Evolutionary conservation across 2,888 invertebrate species (phyloP), one percentile per base, ranked within the genome.

Genomic region (Serripes groenlandicus): DNA sequence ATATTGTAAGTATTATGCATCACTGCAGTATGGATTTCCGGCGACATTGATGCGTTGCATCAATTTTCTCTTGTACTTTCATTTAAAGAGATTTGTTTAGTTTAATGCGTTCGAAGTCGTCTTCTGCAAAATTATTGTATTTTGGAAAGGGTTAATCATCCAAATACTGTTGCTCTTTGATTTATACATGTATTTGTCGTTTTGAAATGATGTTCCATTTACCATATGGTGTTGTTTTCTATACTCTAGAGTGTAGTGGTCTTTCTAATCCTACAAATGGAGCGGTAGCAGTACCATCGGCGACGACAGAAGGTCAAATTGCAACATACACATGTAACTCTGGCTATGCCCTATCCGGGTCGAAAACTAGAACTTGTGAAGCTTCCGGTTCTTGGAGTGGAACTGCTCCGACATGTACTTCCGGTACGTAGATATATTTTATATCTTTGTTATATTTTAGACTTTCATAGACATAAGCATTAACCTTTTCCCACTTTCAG

Each of bases 301-400:
- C 23, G 42, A 66, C 81, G 0, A 52, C 71, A 18, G 77, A 74
- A 5, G 81, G 70, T 7, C 69, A 80, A 9, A 74, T 30, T 21
- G 78, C 83, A 4, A 64, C 75, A 0, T 86, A 83, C 70, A 73
- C 83, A 2, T 86, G 86, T 71, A 42, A 72, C 37, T 54, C 26
- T 5, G 83, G 83, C 11, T 86, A 81, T 72, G 69, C 73, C 18
- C 34, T 86, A 18, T 75, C 69, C 35, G 86, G 86, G 35, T 28
- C 58, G 5, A 70, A 28, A 3, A 64, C 52, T 3, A 68, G 78
- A 9, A 64, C 70, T 7, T 86, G 86, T 71, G 30, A 42, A 32
- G 54, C 62, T 18, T 60, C 73, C 11, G 81, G 86, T 3, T 9
- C 49, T 0, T 86, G 86, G 86, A 56, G 71, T 35, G 56, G 56